Evolutionary conservation across 2,797 vertebrate species (phyloP).

Genomic region (Setipinna tenuifilis): DNA sequence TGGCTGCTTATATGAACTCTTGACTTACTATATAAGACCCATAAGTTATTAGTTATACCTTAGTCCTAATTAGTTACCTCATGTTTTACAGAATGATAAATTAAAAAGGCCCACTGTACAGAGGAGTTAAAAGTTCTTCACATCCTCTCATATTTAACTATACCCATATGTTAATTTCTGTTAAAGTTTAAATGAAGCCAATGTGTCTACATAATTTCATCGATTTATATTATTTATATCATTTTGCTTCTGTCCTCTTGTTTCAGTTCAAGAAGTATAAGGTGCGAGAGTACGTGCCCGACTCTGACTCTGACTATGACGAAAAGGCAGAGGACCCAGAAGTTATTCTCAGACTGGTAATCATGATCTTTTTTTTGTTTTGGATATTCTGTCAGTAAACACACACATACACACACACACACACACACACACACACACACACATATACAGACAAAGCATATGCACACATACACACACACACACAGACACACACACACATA

Average conservation of each 20-base stretch:
- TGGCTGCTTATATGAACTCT: neutral
- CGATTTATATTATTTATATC: too few relatives aligned
- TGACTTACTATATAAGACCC: neutral
- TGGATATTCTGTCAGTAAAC: neutral
- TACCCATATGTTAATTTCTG: neutral
- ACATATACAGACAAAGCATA: neutral
- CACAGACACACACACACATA: neutral
- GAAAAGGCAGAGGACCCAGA: conserved; percentile 65
- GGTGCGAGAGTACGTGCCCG: conserved; percentile 66
- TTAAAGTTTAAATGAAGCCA: neutral
- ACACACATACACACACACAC: neutral
- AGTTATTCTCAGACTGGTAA: conserved; percentile 73
- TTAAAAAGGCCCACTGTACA: neutral
- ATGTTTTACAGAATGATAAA: neutral
- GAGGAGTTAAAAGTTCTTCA: neutral
- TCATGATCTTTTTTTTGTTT: neutral
- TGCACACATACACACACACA: neutral
- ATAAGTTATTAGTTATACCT: neutral
- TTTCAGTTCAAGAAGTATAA: conserved; percentile 76
- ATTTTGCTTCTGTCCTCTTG: neutral
- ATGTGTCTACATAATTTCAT: too few relatives aligned
- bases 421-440: neutral
- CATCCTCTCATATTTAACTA: neutral
- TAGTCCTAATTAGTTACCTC: neutral
- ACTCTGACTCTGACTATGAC: conserved; percentile 74